Evolutionary conservation across 2,888 invertebrate genomes (phyloP), one percentile per base, ranked within the genome.

Genomic region (Parapristionchus giblindavisi): DNA sequence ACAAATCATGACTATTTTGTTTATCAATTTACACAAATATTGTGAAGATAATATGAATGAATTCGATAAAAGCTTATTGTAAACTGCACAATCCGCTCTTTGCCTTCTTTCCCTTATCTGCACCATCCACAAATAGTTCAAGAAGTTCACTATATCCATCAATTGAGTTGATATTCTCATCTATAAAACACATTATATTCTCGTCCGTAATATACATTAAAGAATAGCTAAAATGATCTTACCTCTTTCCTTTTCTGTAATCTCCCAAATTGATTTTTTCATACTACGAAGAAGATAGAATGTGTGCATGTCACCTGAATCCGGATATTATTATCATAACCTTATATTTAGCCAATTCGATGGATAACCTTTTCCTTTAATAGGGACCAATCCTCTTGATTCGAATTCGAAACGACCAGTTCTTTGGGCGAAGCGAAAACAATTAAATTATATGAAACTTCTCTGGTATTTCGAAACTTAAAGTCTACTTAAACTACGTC

Each of bases 221-320:
- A 21, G 34, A 32, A 43, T 66, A 66, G 34, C 48, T 54, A 54
- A 5, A n/a, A 21, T 54, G 0, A 0, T 36, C 21, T 60, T 21
- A 84, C 85, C 84, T 79, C 85, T 72, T 36, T 76, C 75, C 17
- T 79, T 73, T 54, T 80, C 80, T 48, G 84, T 83, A 38, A 86
- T 85, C 77, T 86, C 86, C 86, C 86, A 86, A 63, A 86, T 81
- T n/a, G 85, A 86, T 63, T 83, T 77, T 77, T 86, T 86, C 66
- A 75, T 80, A 60, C 83, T 83, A 52, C 80, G 76, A 34, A 78
- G 40, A n/a, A 86, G 77, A 61, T 82, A 86, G 76, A 81, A 85
- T 0, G 86, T 86, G 52, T 83, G 80, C 86, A 86, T 85, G 65
- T 83, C 81, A 2, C 83, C n/a, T n/a, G n/a, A n/a, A n/a, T n/a